These are phyloP conservation scores for Patella caerulea DNA, from an alignment of 2,888 invertebrate species.

Conservation along the genomic window DNA sequence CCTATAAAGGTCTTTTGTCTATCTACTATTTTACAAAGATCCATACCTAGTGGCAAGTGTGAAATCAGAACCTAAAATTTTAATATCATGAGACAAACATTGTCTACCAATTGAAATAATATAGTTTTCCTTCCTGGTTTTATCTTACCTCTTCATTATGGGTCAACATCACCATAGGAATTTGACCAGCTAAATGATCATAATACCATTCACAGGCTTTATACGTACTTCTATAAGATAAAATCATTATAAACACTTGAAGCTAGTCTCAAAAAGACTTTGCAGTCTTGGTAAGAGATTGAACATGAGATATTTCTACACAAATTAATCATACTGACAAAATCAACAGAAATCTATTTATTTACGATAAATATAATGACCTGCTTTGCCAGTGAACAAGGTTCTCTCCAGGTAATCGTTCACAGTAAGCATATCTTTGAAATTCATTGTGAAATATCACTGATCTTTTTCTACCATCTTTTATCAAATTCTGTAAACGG, in stretches of 20 bases:
- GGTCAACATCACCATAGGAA: conserved; percentile 67
- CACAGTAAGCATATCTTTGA: conserved; percentile 59
- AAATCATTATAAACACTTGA: not conserved
- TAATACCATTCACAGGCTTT: conserved; percentile 65
- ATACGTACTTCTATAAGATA: conserved; percentile 56
- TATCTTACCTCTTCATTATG: conserved; percentile 54
- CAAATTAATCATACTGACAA: conserved; percentile 11
- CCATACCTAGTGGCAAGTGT: not conserved
- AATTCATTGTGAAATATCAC: conserved; percentile 68
- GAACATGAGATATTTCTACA: no score
- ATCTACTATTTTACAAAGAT: no score
- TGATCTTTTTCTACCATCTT: conserved; percentile 55
- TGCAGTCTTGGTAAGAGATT: no score
- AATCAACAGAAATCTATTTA: conserved; percentile 8
- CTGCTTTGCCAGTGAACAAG: conserved; percentile 52
- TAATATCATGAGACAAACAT: not conserved
- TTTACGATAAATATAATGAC: conserved; percentile 31
- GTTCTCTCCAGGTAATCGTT: conserved; percentile 53
- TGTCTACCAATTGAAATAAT: no score
- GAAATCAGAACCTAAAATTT: not conserved
- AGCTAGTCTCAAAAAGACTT: not conserved
- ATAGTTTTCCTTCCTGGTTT: not conserved
- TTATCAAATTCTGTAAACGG: conserved; percentile 55
- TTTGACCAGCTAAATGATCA: conserved; percentile 63
- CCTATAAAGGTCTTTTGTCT: no score